Evolutionary conservation across 2,888 invertebrate species (phyloP), one percentile per base, ranked within the genome.

Genomic region (Andrena chrysosceles): DNA sequence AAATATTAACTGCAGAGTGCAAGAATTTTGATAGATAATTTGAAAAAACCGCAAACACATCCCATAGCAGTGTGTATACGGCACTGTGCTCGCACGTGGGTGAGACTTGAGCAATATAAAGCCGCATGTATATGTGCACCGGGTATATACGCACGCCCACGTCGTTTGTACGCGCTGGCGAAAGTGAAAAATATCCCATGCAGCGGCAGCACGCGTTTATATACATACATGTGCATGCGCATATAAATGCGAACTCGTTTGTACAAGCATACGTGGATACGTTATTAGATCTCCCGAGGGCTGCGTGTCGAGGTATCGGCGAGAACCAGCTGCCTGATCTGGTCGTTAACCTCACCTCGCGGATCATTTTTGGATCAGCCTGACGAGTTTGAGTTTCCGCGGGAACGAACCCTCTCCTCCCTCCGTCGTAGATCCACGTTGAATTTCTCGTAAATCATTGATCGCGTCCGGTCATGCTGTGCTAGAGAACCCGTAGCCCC

Each of bases 141-240:
- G 73, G 69, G 73, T 84, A 74, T 85, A 77, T 80, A 85, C 60
- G 72, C 78, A 90, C 90, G 89, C 90, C 90, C 88, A 90, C 90
- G 85, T 90, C 86, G 89, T 90, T 90, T 86, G 84, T 85, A 73
- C 84, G 83, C 73, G 85, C 86, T 89, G 89, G 90, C 87, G 86
- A 90, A 88, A 90, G 87, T 90, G 90, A 90, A 90, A 90, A 90
- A 90, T 90, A 89, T 89, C 84, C 70, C 83, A 71, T 81, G 85
- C 78, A 60, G 64, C 72, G 59, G 78, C 78, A 66, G 76, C 77
- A 84, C 74, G 60, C 70, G 76, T 48, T 59, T 49, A 16, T 60
- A 49, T 52, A 60, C 62, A 23, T 64, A 48, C 49, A 54, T 29
- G 56, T 52, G 71, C 31, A 13, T 8, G 66, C 52, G 16, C 76